These are phyloP conservation scores for Philhelius pedissequus DNA, from an alignment of 2,888 invertebrate genomes.

Conservation along the genomic window DNA sequence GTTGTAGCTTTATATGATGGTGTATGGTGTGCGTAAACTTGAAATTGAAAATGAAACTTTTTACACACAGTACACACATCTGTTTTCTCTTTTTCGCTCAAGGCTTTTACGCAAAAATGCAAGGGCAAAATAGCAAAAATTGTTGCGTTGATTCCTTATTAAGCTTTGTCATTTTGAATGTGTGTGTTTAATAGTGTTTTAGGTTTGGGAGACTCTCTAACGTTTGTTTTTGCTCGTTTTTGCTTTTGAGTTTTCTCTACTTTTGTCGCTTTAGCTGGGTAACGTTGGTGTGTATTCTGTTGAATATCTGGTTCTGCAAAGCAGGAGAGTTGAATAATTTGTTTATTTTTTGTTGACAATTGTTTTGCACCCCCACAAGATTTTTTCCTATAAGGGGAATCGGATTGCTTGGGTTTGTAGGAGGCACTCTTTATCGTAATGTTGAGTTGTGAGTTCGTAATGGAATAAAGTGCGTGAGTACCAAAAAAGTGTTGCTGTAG, in stretches of 20 bases:
- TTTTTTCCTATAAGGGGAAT: not conserved
- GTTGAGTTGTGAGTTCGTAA: not conserved
- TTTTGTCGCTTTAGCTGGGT: not conserved
- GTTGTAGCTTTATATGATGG: not conserved
- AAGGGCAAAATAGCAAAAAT: slow-evolving; percentile 27
- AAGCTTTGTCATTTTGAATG: not conserved
- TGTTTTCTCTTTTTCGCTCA: slow-evolving; percentile 40
- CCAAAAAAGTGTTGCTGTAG: not conserved
- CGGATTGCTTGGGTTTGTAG: no score
- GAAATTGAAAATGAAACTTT: slow-evolving; percentile 67
- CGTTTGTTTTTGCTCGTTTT: slow-evolving; percentile 36
- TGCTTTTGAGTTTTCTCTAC: not conserved
- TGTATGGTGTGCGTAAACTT: slow-evolving; percentile 50
- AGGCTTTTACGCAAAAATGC: slow-evolving; percentile 45
- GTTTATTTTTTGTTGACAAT: not conserved
- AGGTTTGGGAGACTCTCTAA: slow-evolving; percentile 20
- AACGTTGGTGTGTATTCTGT: not conserved
- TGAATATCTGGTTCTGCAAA: slow-evolving; percentile 40
- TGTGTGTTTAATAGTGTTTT: not conserved
- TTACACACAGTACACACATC: not conserved
- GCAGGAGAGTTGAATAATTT: slow-evolving; percentile 35
- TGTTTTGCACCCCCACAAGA: slow-evolving; percentile 34
- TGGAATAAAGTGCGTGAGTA: not conserved
- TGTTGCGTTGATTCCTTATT: slow-evolving; percentile 44
- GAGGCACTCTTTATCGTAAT: no score